These are phyloP conservation scores for Trachelus stipa DNA, from an alignment of 2,888 invertebrate genomes.

Conservation along the genomic window DNA sequence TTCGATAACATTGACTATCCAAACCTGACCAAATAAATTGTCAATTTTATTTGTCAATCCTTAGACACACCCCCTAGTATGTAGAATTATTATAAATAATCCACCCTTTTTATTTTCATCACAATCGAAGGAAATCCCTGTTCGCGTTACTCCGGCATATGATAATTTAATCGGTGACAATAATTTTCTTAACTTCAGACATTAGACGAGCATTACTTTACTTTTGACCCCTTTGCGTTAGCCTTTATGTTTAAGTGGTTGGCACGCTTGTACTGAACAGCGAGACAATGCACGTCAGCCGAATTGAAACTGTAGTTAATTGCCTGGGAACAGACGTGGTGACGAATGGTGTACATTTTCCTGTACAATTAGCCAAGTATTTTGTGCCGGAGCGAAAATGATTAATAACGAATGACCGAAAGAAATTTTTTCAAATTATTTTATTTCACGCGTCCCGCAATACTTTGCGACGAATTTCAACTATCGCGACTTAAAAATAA, in stretches of 20 bases:
- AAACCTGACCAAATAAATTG: neutral
- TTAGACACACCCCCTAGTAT: neutral
- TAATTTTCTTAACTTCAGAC: neutral
- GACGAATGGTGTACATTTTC: neutral
- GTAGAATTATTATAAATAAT: neutral
- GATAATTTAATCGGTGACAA: neutral
- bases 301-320: neutral
- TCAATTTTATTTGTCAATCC: neutral
- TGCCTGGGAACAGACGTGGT: neutral
- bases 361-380: neutral
- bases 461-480: neutral
- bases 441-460: neutral
- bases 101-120: neutral
- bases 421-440: neutral
- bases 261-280: neutral
- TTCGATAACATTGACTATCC: neutral
- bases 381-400: neutral
- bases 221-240: neutral
- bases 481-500: neutral
- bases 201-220: neutral
- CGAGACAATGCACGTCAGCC: neutral
- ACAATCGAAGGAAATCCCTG: too few relatives aligned
- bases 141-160: neutral
- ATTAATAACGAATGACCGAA: neutral
- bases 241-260: neutral